These are phyloP conservation scores for Dendrolimus pini DNA, from an alignment of 2,888 invertebrate genomes.

Conservation along the genomic window DNA sequence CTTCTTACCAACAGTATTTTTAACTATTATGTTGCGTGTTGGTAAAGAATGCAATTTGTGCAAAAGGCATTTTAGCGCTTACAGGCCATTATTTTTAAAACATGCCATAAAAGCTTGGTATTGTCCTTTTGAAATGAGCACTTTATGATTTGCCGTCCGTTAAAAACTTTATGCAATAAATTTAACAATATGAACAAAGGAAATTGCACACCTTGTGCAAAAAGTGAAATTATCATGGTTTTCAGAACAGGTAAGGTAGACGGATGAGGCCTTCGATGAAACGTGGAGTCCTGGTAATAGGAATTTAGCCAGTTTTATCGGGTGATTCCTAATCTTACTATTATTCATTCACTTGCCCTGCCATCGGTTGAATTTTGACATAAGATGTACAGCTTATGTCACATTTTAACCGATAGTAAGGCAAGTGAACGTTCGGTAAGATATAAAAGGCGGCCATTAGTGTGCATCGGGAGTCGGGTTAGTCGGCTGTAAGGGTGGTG, in stretches of 20 bases:
- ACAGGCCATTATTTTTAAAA: conserved; percentile 30
- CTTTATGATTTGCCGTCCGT: neutral
- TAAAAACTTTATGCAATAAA: neutral
- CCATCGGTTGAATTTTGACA: too few relatives aligned
- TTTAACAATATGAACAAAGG: conserved; percentile 31
- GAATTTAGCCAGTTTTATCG: conserved; percentile 39
- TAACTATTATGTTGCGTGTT: neutral
- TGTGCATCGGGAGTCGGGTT: neutral
- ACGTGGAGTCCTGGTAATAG: conserved; percentile 24
- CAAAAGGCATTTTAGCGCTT: conserved; percentile 56
- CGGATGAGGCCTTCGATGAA: conserved; percentile 7
- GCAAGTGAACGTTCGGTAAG: too few relatives aligned
- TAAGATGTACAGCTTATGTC: too few relatives aligned
- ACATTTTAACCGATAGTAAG: too few relatives aligned
- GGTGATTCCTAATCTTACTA: neutral
- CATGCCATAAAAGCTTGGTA: conserved; percentile 40
- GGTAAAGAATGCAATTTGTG: conserved; percentile 50
- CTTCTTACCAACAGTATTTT: conserved; percentile 21
- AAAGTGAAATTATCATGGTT: conserved; percentile 35
- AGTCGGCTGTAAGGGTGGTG: conserved; percentile 19
- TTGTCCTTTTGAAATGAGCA: conserved; percentile 26
- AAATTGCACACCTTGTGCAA: conserved; percentile 43
- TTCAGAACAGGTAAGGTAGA: neutral
- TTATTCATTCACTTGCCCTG: too few relatives aligned
- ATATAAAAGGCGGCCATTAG: neutral